Base-by-base conservation (phyloP, 2,888 invertebrate species). In the Lasioglossum lativentre region DNA sequence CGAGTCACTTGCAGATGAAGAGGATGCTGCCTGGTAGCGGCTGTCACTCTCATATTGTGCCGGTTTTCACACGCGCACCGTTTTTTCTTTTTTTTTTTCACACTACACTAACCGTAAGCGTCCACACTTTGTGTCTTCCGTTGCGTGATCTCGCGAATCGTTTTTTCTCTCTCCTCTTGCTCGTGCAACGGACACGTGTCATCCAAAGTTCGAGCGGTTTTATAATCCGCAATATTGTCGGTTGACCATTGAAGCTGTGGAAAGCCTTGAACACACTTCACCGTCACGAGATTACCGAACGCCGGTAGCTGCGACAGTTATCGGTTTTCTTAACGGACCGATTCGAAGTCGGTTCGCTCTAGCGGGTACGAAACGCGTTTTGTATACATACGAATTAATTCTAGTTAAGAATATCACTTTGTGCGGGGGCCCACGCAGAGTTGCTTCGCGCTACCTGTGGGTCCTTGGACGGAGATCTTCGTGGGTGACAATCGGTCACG, bases 1-100 rank as follows among this genome's bases (percentile, higher is more conserved):
- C 95, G 94, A 78, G 93, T 93, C 88, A 94, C 94, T 92, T 94
- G 94, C 70, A 94, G 90, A 90, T 94, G 94, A 91, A 94, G 90
- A 88, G 94, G 93, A 92, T 94, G 94, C 92, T 94, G 93, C 88
- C 93, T 91, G 45, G 89, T 84, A 89, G 92, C 91, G 82, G 79
- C 85, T 66, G 93, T 91, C 91, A 94, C 93, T 94, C 95, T 94
- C 95, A 95, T 95, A 91, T 93, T 90, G 90, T 77, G 85, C 81
- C 42, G 82, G 76, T 82, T 83, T n/a, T 83, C 87, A 83, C 82
- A 59, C 84, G 80, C 75, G 74, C 70, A 70, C 70, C 70, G 70
- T 40, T 70, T 4, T 56, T 23, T 45, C 1, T 14, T 42, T 42
- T 14, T 42, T 42, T 16, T 19, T 10, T 23, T 70, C 38, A 70